Conservation (phyloP, 2,797 vertebrate genomes). For the Pipistrellus pipistrellus region DNA sequence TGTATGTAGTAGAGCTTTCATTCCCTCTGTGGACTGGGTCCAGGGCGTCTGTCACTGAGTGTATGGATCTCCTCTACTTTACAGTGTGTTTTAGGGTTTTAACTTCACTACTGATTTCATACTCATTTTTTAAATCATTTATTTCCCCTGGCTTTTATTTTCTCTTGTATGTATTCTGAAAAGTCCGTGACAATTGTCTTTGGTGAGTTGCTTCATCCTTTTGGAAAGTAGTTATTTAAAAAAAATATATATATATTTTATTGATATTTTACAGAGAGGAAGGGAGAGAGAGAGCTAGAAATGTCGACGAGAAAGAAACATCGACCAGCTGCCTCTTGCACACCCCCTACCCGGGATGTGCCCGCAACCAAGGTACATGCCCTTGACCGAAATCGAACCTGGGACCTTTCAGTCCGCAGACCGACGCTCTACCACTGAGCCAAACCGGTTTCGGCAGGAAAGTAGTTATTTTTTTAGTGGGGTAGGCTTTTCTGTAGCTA, state of each 20-base stretch:
- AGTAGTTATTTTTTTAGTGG: background rate
- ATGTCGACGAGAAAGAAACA: no score
- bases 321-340: no score
- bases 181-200: background rate
- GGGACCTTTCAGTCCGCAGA: no score
- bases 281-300: no score
- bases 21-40: background rate
- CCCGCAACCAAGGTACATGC: no score
- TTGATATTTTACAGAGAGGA: no score
- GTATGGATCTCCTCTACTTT: background rate
- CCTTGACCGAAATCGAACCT: no score
- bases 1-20: background rate
- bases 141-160: slow-evolving; percentile 12
- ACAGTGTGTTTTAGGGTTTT: slow-evolving; percentile 32
- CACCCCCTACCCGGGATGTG: no score
- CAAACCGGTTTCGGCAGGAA: background rate
- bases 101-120: slow-evolving; percentile 16
- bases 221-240: background rate
- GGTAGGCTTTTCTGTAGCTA: background rate
- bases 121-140: slow-evolving; percentile 47
- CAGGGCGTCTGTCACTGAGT: background rate
- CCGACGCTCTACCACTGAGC: no score
- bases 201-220: slow-evolving; percentile 16
- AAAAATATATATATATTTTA: no score
- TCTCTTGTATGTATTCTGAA: background rate